Conservation (phyloP, 2,797 vertebrate species). For the Lepus townsendii region DNA sequence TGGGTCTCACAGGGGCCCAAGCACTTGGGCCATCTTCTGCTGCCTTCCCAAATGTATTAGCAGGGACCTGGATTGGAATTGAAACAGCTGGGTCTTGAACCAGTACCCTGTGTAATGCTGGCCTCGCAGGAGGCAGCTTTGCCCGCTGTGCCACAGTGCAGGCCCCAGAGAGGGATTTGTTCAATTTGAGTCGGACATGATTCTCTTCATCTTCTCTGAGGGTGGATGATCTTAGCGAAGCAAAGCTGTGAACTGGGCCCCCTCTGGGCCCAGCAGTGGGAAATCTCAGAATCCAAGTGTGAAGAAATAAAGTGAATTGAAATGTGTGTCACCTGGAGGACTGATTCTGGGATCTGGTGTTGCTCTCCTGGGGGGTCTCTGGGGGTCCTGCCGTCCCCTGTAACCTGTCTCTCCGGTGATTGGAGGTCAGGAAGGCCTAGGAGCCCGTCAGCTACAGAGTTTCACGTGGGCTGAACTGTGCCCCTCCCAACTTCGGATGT, state of each 20-base stretch:
- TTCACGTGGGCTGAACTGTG: not conserved
- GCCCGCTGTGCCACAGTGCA: too few relatives aligned
- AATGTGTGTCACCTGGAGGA: not conserved
- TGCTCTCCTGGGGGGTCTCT: not conserved
- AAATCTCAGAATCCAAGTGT: not conserved
- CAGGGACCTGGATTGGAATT: too few relatives aligned
- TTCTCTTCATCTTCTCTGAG: not conserved
- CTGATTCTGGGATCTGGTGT: not conserved
- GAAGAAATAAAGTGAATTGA: not conserved
- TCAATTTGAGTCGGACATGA: not conserved
- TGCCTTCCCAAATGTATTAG: too few relatives aligned
- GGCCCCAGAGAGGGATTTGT: too few relatives aligned
- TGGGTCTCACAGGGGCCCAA: too few relatives aligned
- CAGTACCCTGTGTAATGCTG: too few relatives aligned
- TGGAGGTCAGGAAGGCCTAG: not conserved
- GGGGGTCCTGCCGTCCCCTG: too few relatives aligned
- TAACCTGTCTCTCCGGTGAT: not conserved
- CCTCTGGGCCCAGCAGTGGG: not conserved
- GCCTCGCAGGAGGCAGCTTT: too few relatives aligned
- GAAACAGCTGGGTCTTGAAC: too few relatives aligned
- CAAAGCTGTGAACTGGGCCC: not conserved
- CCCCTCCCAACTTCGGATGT: not conserved
- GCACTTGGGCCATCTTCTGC: too few relatives aligned
- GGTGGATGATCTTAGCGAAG: not conserved
- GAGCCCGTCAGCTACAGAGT: not conserved